Base-by-base conservation (phyloP, 2,888 invertebrate genomes). In the Pachliopta kotzebuea region DNA sequence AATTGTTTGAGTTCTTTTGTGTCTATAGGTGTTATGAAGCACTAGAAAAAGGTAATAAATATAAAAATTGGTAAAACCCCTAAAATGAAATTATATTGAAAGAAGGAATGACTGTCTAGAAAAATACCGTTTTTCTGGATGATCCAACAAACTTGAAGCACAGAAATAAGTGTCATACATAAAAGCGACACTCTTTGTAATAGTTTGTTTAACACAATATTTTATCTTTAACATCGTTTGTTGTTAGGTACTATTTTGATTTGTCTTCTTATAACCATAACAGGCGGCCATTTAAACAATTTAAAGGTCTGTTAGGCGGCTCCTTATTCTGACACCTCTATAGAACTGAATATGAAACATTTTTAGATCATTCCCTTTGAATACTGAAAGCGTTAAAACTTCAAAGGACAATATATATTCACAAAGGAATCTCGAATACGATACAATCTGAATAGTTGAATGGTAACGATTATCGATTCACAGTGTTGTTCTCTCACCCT, bases 361-460 rank as follows among this genome's bases (percentile, higher is more conserved):
- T 68, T 67, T 56, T 42, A 58, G 62, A 67, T 56, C 68, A 67
- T 68, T 68, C 62, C 65, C 72, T 72, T 72, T 71, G 76, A 72
- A 71, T 72, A 71, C 70, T 70, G 76, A 71, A 72, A 72, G 72
- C 74, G 75, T 78, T 76, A 78, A 75, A 76, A 75, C 75, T 70
- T 68, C 55, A 69, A 64, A 72, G 67, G 69, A 68, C 71, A 71
- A 70, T 70, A 70, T 69, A 75, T 73, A 79, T 76, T 76, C 79
- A 87, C 86, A 86, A 88, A 82, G 76, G 79, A 71, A 71, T 80
- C 78, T 82, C 79, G 77, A 76, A 76, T 74, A 84, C 81, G 84
- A 85, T 85, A 80, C 69, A 80, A 90, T 90, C 88, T 82, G 82
- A 84, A 84, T 81, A 78, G 76, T 71, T 79, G 78, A 85, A 84